Percentiles rank a stretch among this genome's conserved stretches.
phyloP scores from a whole-genome alignment of 1,140 invertebrate genomes.

The Pseudomyrmex concolor region DNA sequence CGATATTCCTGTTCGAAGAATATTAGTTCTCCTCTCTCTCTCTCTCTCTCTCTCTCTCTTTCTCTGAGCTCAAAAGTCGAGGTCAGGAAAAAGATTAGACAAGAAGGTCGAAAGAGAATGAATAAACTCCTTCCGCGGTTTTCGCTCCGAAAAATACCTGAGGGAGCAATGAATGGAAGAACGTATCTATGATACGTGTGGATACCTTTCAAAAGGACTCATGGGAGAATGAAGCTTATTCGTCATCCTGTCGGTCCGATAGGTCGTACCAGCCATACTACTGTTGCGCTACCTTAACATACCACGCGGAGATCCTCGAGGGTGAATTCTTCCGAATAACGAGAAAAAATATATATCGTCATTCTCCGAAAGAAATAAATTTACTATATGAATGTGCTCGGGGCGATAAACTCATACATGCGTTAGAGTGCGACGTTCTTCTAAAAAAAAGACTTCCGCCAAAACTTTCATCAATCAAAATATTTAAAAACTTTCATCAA shows the following conservation, averaged over 20 bases:
- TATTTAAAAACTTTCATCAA: slow-evolving; percentile 33
- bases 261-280: slow-evolving; percentile 32
- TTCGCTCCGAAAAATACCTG: slow-evolving; percentile 13
- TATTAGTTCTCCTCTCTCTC: too few relatives aligned
- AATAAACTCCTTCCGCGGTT: slow-evolving; percentile 35
- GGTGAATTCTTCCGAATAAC: slow-evolving; percentile 58
- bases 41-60: neutral
- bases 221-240: slow-evolving; percentile 63
- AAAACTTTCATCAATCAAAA: slow-evolving; percentile 42
- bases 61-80: slow-evolving; percentile 6
- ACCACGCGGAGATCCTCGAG: slow-evolving; percentile 49
- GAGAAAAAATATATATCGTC: slow-evolving; percentile 50
- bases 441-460: neutral
- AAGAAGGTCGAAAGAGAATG: slow-evolving; percentile 10
- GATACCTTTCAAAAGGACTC: slow-evolving; percentile 39
- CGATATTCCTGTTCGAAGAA: too few relatives aligned
- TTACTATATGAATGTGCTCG: slow-evolving; percentile 21
- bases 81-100: slow-evolving; percentile 38
- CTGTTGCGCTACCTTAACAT: slow-evolving; percentile 60
- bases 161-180: slow-evolving; percentile 44
- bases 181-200: slow-evolving; percentile 34
- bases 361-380: slow-evolving; percentile 55
- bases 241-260: slow-evolving; percentile 67
- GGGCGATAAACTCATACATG: slow-evolving; percentile 4
- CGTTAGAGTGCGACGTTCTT: neutral